A percentile compares a stretch with the other conserved stretches of the same genome.
Evolutionary conservation across 2,797 vertebrate genomes (phyloP).

Genomic region (Sebastes baramenuke): DNA sequence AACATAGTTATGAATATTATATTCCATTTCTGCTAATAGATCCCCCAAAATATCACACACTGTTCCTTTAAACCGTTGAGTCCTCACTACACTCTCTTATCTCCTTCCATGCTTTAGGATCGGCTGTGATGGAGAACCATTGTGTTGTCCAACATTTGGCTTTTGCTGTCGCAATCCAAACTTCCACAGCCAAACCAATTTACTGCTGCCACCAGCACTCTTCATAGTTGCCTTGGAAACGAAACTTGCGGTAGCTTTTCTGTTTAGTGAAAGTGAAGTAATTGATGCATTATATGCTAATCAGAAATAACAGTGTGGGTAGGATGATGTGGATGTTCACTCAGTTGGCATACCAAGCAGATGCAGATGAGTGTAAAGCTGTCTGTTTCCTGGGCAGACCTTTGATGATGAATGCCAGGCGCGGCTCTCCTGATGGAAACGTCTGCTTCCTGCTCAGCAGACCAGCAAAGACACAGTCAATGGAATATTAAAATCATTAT

Average conservation of each 20-base stretch:
- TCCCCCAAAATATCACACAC: too few relatives aligned
- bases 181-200: conserved; percentile 66
- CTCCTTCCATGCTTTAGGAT: conserved; percentile 40
- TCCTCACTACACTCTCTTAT: conserved; percentile 2
- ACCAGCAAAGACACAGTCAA: conserved; percentile 74
- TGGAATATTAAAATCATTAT: conserved; percentile 78
- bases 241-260: conserved; percentile 67
- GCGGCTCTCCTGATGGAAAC: conserved; percentile 72
- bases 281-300: conserved; percentile 85
- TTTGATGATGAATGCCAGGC: conserved; percentile 80
- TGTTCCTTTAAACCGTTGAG: not conserved
- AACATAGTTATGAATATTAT: too few relatives aligned
- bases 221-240: conserved; percentile 80
- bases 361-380: conserved; percentile 76
- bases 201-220: conserved; percentile 65
- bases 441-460: conserved; percentile 78
- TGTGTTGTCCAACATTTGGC: conserved; percentile 45
- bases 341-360: conserved; percentile 78
- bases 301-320: conserved; percentile 76
- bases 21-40: too few relatives aligned
- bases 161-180: conserved; percentile 28
- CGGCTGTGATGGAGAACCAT: conserved; percentile 44
- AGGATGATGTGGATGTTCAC: conserved; percentile 73
- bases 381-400: conserved; percentile 73
- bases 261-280: conserved; percentile 77